Conservation (phyloP, 1,140 invertebrate genomes). For the Drosophila ananassae region DNA sequence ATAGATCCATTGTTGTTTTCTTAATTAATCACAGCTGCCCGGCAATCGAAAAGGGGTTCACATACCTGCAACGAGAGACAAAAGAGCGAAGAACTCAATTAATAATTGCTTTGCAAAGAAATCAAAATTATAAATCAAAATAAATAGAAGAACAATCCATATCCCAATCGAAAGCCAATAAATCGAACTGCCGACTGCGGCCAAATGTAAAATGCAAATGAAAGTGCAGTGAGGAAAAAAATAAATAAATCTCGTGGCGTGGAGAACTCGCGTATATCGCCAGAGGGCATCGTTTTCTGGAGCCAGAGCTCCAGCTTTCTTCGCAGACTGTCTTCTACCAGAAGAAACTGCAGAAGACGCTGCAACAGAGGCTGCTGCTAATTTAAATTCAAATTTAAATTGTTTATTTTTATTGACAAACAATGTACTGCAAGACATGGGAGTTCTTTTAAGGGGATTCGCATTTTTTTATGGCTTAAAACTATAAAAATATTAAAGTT, state of each 20-base stretch:
- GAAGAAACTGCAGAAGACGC: constrained; percentile 34
- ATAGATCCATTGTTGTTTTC: background rate
- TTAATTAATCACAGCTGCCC: constrained; percentile 51
- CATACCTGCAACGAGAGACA: constrained; percentile 35
- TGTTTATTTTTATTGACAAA: constrained; percentile 70
- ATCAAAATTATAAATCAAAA: background rate
- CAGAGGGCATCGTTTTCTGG: constrained; percentile 49
- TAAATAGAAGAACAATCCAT: constrained; percentile 13
- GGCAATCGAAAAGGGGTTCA: constrained; percentile 6
- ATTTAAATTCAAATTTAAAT: constrained; percentile 82
- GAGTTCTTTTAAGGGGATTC: too few relatives aligned
- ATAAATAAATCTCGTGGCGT: constrained; percentile 48
- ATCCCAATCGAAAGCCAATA: constrained; percentile 6
- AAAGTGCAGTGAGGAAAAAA: constrained; percentile 10
- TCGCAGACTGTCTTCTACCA: constrained; percentile 1
- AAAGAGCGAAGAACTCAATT: constrained; percentile 5
- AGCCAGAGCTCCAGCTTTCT: background rate
- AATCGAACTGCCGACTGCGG: background rate
- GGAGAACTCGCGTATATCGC: constrained; percentile 56
- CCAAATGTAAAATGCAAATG: constrained; percentile 9
- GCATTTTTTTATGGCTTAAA: too few relatives aligned
- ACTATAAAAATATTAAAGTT: too few relatives aligned
- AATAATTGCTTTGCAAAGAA: background rate
- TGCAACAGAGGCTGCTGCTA: constrained; percentile 44
- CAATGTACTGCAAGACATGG: background rate